A percentile compares a stretch with the other conserved stretches of the same genome.
Evolutionary conservation across 2,888 invertebrate species (phyloP).

Genomic region (Pachydiplax longipennis): DNA sequence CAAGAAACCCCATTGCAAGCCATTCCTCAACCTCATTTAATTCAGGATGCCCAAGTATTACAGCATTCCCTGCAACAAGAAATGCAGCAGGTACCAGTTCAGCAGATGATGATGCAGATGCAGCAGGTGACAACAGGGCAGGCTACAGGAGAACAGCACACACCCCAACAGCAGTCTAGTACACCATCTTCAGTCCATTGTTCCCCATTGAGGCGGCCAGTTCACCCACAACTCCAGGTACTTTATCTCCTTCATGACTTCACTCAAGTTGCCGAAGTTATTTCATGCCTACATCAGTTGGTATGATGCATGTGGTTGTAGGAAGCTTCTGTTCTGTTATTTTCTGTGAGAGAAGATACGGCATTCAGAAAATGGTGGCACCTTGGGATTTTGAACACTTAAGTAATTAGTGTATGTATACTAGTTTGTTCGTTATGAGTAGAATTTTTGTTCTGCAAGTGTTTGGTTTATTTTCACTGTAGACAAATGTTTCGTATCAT

Average conservation of each 20-base stretch:
- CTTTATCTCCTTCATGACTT: background rate
- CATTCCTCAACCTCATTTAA: conserved; percentile 11
- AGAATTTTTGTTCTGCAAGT: background rate
- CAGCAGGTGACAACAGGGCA: conserved; percentile 56
- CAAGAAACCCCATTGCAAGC: conserved; percentile 40
- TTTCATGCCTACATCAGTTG: background rate
- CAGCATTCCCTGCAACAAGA: conserved; percentile 64
- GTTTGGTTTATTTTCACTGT: background rate
- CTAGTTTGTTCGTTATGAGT: background rate
- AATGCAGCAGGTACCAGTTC: conserved; percentile 65
- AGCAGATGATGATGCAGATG: conserved; percentile 62
- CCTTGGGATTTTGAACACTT: conserved; percentile 2
- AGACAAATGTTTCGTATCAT: background rate
- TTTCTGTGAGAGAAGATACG: background rate
- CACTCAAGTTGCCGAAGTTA: conserved; percentile 7
- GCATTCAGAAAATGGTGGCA: conserved; percentile 28
- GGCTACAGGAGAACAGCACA: conserved; percentile 60
- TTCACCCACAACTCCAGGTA: conserved; percentile 26
- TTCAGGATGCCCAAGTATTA: conserved; percentile 51
- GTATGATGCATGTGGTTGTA: conserved; percentile 32
- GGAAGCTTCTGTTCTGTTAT: conserved; percentile 32
- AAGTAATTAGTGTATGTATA: background rate
- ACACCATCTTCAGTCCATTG: conserved; percentile 46
- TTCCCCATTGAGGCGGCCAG: conserved; percentile 23
- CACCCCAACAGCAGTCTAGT: conserved; percentile 55